These are phyloP conservation scores for Drosophila nigricruria DNA, from an alignment of 2,888 invertebrate species.

Conservation along the genomic window DNA sequence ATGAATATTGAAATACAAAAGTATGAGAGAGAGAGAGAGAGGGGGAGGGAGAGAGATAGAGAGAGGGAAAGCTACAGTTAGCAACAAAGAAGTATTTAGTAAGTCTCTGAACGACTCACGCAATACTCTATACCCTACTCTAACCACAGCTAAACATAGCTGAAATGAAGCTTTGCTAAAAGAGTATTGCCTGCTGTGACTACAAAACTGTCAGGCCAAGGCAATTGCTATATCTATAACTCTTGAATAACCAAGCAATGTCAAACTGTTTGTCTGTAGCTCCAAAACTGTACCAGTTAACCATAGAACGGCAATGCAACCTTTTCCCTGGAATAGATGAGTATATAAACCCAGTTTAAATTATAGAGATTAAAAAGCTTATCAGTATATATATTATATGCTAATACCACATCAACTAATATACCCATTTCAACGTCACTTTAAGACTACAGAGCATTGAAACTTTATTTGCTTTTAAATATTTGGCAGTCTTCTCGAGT, in stretches of 20 bases:
- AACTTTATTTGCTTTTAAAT: conserved; percentile 62
- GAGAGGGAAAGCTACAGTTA: background rate
- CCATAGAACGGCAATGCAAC: too few species aligned
- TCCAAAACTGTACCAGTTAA: background rate
- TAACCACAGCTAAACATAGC: background rate
- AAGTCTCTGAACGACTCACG: background rate
- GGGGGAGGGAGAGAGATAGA: conserved; percentile 4
- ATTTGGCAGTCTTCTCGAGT: conserved; percentile 66
- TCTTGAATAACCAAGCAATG: too few species aligned
- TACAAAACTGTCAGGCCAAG: background rate
- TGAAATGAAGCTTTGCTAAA: too few species aligned
- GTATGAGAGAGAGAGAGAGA: conserved; percentile 3
- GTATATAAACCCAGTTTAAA: background rate
- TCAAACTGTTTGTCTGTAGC: background rate
- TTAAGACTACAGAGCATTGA: background rate
- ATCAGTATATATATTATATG: too few species aligned
- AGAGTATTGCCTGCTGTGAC: background rate
- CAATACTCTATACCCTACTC: background rate
- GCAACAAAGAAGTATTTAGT: background rate
- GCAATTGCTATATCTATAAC: too few species aligned
- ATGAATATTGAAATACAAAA: background rate
- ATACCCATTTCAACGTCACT: background rate
- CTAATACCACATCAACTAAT: background rate
- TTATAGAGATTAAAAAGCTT: background rate
- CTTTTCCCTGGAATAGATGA: too few species aligned